These are phyloP conservation scores for Emesis furor DNA, from an alignment of 2,888 invertebrate species.

Conservation along the genomic window DNA sequence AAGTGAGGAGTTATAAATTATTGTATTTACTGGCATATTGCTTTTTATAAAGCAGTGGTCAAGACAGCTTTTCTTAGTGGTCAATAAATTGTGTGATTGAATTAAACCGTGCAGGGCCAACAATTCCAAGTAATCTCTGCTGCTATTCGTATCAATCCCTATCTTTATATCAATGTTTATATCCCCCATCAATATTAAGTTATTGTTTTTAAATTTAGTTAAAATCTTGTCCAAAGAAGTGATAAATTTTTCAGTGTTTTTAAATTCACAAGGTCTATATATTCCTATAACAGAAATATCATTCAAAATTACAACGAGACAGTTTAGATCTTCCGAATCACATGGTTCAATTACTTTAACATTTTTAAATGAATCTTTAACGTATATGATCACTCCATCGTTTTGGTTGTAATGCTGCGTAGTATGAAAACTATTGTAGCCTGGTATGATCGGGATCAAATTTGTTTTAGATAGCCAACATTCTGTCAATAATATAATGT, in stretches of 20 bases:
- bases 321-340: neutral
- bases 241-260: neutral
- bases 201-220: neutral
- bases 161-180: neutral
- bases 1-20: neutral
- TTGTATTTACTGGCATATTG: neutral
- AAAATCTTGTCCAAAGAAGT: neutral
- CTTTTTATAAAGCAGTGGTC: conserved; percentile 9
- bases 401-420: neutral
- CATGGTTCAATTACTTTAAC: neutral
- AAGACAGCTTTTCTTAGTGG: neutral
- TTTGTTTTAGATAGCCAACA: neutral
- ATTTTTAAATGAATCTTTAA: neutral
- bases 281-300: neutral
- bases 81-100: neutral
- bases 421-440: neutral
- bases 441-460: neutral
- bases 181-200: neutral
- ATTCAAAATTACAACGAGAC: neutral
- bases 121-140: neutral
- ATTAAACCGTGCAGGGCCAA: neutral
- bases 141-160: neutral
- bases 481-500: neutral
- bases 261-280: neutral
- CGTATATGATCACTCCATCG: neutral